Evolutionary conservation across 2,888 invertebrate genomes (phyloP), one percentile per base, ranked within the genome.

Genomic region (Molorchus minor): DNA sequence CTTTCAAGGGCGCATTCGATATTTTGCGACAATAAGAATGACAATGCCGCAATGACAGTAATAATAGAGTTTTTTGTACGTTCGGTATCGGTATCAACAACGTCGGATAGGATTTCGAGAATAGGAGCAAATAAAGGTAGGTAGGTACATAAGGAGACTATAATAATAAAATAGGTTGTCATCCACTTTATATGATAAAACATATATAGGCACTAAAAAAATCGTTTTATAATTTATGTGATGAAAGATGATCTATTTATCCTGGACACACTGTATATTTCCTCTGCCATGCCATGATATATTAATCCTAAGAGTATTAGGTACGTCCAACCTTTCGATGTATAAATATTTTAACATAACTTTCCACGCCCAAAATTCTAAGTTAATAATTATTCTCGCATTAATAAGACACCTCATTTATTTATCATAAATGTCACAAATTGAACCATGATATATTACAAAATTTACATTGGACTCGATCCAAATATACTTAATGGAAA

Each of bases 11-110:
- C 64, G 65, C 65, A 74, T 72, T 71, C 70, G 73, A 75, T 75
- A 75, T 74, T 74, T 75, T 74, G 73, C 72, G 73, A 75, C 73
- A 73, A 74, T 72, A 69, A 67, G 62, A 68, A 74, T 67, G 71
- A 73, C 74, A 73, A 71, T 70, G 67, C 65, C 64, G 69, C 70
- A 71, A 72, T 70, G 33, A 67, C 68, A 56, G 45, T 54, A 56
- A 57, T 55, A 45, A 25, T 25, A 41, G 25, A 40, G 46, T 51
- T 57, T 58, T 58, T 58, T 58, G 59, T 54, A 53, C 41, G 40
- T 49, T 38, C 41, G 38, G 58, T 58, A 53, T 29, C 13, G 16
- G 36, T 21, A 16, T n/a, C 20, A 17, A 19, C n/a, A 21, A 20
- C 1, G 2, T 33, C 10, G 19, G 16, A 38, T 8, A 49, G 17